Evolutionary conservation across 2,113 vertebrate genomes (phyloP).

Genomic region (Ptilonorhynchus violaceus): DNA sequence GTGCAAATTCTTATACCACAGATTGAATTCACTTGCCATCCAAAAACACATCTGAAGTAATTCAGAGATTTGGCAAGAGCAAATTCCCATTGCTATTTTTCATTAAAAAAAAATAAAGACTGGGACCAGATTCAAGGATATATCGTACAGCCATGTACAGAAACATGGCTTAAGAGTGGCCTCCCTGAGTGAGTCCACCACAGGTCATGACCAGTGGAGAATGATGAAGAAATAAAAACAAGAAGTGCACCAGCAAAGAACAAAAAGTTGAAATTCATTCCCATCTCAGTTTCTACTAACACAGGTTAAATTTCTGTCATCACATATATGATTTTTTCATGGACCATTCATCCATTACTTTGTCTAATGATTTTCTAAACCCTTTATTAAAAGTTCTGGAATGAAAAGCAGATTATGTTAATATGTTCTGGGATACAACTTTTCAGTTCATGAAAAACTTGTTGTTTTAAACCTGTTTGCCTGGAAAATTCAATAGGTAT

Average conservation of each 20-base stretch:
- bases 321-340: neutral
- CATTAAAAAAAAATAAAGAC: neutral
- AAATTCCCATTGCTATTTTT: neutral
- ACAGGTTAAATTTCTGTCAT: neutral
- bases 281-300: neutral
- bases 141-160: neutral
- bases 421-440: neutral
- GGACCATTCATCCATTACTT: neutral
- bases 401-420: neutral
- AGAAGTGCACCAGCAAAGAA: neutral
- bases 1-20: neutral
- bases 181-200: neutral
- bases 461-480: neutral
- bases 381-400: neutral
- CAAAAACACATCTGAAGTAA: neutral
- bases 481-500: neutral
- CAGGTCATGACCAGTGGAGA: neutral
- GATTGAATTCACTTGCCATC: neutral
- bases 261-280: neutral
- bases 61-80: neutral
- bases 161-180: neutral
- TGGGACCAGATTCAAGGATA: neutral
- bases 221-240: neutral
- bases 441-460: neutral
- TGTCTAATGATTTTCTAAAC: neutral